These are phyloP conservation scores for Orchesella flavescens DNA, from an alignment of 2,888 invertebrate species.

Conservation along the genomic window DNA sequence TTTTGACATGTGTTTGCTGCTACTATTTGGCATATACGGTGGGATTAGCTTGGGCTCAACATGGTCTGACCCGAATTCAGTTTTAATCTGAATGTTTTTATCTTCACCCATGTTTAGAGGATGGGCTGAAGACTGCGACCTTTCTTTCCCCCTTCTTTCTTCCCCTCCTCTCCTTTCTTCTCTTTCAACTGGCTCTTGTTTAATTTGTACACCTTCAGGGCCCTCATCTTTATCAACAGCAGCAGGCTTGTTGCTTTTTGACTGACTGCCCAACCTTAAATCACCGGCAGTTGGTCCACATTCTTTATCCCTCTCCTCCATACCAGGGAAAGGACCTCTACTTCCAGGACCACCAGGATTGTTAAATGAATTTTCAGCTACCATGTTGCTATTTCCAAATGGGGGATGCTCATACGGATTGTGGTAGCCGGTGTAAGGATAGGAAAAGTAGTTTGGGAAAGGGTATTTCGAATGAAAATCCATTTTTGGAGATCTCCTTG, in stretches of 20 bases:
- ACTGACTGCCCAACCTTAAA: background rate
- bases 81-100: conserved; percentile 63
- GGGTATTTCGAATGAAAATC: conserved; percentile 71
- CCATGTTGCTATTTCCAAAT: conserved; percentile 62
- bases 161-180: conserved; percentile 68
- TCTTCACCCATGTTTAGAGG: conserved; percentile 52
- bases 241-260: background rate
- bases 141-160: conserved; percentile 53
- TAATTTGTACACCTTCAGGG: conserved; percentile 14
- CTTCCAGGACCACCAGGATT: conserved; percentile 36
- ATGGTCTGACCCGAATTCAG: conserved; percentile 65
- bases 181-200: conserved; percentile 57
- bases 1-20: conserved; percentile 67
- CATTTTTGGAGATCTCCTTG: conserved; percentile 70
- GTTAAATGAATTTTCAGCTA: conserved; percentile 64
- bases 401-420: conserved; percentile 67
- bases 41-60: conserved; percentile 54
- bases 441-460: conserved; percentile 69
- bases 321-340: conserved; percentile 60
- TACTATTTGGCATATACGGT: conserved; percentile 63
- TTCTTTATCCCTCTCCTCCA: conserved; percentile 67
- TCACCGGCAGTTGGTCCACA: conserved; percentile 5
- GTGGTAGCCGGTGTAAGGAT: conserved; percentile 67
- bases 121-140: conserved; percentile 32
- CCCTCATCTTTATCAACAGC: conserved; percentile 43